Evolutionary conservation across 2,797 vertebrate genomes (phyloP), one percentile per base, ranked within the genome.

Genomic region (Cossypha caffra): DNA sequence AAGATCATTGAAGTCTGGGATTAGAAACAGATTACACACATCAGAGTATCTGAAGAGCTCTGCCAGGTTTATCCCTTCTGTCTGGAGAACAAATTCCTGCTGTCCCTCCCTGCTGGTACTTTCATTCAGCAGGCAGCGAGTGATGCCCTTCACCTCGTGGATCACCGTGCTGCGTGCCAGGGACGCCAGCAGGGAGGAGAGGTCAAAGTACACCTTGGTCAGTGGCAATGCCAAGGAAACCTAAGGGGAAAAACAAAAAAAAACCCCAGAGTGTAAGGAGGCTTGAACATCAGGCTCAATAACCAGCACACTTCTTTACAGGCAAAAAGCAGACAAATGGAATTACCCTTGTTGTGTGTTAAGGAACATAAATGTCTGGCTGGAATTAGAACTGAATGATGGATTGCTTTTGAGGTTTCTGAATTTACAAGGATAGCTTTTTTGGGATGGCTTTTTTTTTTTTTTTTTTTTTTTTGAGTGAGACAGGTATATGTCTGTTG

Each of bases 11-110:
- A 14, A 40, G 13, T 31, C 52, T 9, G 6, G 61, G 45, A 26
- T 63, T 52, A 47, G 16, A 73, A 67, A 16, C 0, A 38, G 38
- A 18, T 42, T 7, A 97, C 98, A 0, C 94, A 99, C 99, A 35
- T 99, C 98, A 1, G 98, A 96, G 40, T 99, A 98, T 43, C 96
- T 98, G 97, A 99, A 99, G 43, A 99, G 97, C 97, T 99, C 99
- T 0, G 98, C 97, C 84, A 99, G 98, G 98, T 99, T 99, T 97
- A 99, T 99, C 48, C 99, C 99, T 73, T 99, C 99, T 0, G 99
- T 99, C 86, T 98, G 99, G 38, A 99, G 98, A 25, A 99, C 2
- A 0, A 97, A 95, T 87, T 98, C 98, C 84, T 98, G 99, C 73
- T 98, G 95, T 3, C 99, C 99, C 0, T 71, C 92, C 28, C 89